Conservation (phyloP, 1,140 invertebrate species). For the Drosophila ercepeae region DNA sequence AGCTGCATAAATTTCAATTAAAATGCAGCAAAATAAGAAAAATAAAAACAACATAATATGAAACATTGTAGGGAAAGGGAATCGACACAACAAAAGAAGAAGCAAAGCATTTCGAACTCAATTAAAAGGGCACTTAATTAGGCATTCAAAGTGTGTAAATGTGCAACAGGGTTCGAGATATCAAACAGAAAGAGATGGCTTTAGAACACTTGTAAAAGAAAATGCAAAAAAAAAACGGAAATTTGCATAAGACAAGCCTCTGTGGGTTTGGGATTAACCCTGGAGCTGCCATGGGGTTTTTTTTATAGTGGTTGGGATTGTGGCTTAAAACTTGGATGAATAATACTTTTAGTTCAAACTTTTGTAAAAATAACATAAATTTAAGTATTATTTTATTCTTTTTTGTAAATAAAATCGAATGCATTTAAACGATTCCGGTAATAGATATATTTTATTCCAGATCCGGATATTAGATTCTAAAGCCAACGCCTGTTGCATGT, state of each 20-base stretch:
- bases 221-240: constrained; percentile 25
- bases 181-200: neutral
- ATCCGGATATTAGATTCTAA: constrained; percentile 11
- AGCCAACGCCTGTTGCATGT: constrained; percentile 18
- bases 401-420: neutral
- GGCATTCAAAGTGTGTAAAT: constrained; percentile 37
- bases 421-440: neutral
- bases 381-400: too few relatives aligned
- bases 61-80: constrained; percentile 15
- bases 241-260: constrained; percentile 70
- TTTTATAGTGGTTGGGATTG: too few relatives aligned
- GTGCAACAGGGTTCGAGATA: neutral
- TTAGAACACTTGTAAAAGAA: constrained; percentile 37
- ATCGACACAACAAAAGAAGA: constrained; percentile 26
- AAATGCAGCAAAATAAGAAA: constrained; percentile 57
- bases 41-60: constrained; percentile 40
- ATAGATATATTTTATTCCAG: neutral
- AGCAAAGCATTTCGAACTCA: constrained; percentile 65
- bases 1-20: constrained; percentile 81
- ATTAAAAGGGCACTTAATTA: constrained; percentile 77
- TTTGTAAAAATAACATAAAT: too few relatives aligned
- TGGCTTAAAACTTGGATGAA: too few relatives aligned
- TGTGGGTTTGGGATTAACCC: constrained; percentile 36
- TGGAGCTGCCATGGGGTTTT: constrained; percentile 36
- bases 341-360: neutral